Base-by-base conservation (phyloP, 2,797 vertebrate species). In the Champsocephalus esox region DNA sequence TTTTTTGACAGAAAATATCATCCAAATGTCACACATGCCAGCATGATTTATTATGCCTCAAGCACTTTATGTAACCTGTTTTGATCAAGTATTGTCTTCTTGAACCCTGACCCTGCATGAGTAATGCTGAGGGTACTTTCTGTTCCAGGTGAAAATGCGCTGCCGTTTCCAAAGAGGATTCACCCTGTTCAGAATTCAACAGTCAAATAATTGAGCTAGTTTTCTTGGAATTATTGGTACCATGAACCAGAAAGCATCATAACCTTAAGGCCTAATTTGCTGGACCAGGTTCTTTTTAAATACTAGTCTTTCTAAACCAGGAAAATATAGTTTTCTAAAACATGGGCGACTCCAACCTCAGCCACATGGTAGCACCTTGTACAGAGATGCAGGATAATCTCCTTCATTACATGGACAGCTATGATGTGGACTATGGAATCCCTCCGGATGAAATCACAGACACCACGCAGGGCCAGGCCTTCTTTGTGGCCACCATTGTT, bases 401-500 rank as follows among this genome's bases (percentile, higher is more conserved):
- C 10, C 58, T 66, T 49, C 91, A 93, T 3, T 94, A 95, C 73
- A 88, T 95, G 75, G 92, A 95, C 62, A 95, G 77, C 80, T 93
- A 95, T 0, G 92, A 95, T 52, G 74, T 73, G 85, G 97, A 99
- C 79, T 99, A 99, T 0, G 97, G 97, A 56, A 79, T 97, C 49
- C 92, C 94, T 0, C 92, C 95, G 50, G 96, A 96, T 24, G 96
- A 96, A 5, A 95, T 96, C 0, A 97, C 96, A 0, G 97, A 99
- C 66, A 82, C 97, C 74, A 99, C 98, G 3, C 96, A 97, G 86
- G 98, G 97, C 1, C 93, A 81, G 75, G 97, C 96, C 43, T 99
- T 99, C 93, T 97, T 96, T 0, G 89, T 96, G 12, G 98, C 98
- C 81, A 97, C 95, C 84, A 97, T 98, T 0, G 91, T 99, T 21